These are phyloP conservation scores for Sesia bembeciformis DNA, from an alignment of 2,888 invertebrate species.

Conservation along the genomic window DNA sequence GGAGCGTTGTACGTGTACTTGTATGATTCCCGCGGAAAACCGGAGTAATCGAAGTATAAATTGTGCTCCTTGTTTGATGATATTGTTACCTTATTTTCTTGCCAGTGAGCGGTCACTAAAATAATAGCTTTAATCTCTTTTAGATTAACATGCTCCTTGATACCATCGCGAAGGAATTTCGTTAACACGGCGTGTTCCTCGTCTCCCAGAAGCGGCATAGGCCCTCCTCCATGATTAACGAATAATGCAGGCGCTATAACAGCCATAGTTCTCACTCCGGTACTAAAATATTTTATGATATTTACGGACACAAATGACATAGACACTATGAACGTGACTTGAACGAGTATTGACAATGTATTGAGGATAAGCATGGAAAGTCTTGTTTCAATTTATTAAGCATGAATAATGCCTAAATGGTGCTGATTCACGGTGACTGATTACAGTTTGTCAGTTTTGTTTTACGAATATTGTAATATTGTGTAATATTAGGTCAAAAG, in stretches of 20 bases:
- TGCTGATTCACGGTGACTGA: background rate
- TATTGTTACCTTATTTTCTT: conserved; percentile 51
- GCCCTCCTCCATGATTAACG: conserved; percentile 65
- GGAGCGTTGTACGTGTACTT: conserved; percentile 58
- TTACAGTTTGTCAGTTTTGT: background rate
- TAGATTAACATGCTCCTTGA: conserved; percentile 50
- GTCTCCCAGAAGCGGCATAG: conserved; percentile 55
- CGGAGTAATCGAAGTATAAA: conserved; percentile 63
- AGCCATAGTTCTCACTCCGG: conserved; percentile 44
- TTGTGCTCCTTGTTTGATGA: conserved; percentile 56
- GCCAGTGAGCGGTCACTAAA: conserved; percentile 64
- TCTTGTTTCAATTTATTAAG: conserved; percentile 6
- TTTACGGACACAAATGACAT: conserved; percentile 63
- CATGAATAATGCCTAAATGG: background rate
- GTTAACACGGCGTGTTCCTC: conserved; percentile 52
- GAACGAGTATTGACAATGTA: conserved; percentile 50
- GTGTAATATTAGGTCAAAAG: too few species aligned
- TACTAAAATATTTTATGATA: conserved; percentile 47
- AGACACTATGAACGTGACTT: conserved; percentile 55
- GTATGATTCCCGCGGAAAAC: conserved; percentile 61
- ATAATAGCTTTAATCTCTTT: conserved; percentile 55
- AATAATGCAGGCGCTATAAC: conserved; percentile 57
- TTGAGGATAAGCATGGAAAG: conserved; percentile 60
- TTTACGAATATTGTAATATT: too few species aligned
- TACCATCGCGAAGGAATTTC: conserved; percentile 46